A percentile compares a stretch with the other conserved stretches of the same genome.
Conservation (phyloP, 2,113 vertebrate genomes). For the Daphoenositta chrysoptera region DNA sequence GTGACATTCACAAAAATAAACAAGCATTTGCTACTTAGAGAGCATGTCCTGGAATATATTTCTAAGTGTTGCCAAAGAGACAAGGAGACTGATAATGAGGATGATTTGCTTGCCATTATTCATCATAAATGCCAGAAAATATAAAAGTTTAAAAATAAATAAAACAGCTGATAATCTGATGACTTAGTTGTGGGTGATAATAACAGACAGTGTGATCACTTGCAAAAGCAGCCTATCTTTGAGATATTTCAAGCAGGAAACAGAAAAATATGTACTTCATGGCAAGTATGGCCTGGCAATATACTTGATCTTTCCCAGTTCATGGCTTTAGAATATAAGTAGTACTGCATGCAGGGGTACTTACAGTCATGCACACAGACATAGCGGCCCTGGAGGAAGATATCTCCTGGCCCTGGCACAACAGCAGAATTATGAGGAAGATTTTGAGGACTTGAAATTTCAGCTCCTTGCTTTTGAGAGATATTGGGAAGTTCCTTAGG, state of each 20-base stretch:
- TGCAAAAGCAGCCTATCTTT: not conserved
- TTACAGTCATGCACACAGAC: not conserved
- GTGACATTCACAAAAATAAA: constrained; percentile 1
- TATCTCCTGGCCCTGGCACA: not conserved
- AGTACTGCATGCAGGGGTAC: rapidly evolving
- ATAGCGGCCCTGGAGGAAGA: not conserved
- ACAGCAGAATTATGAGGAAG: not conserved
- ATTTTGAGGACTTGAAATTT: not conserved
- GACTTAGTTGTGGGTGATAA: not conserved
- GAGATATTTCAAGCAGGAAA: not conserved
- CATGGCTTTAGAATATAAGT: not conserved
- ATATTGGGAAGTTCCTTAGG: not conserved
- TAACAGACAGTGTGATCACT: not conserved
- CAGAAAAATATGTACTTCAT: not conserved
- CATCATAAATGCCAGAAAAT: not conserved
- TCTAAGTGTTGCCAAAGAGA: not conserved
- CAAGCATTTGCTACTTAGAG: not conserved
- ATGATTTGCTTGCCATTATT: not conserved
- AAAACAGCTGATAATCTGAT: not conserved
- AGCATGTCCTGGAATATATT: not conserved
- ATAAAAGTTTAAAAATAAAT: not conserved
- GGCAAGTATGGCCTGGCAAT: not conserved
- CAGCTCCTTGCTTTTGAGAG: not conserved
- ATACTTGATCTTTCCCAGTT: not conserved
- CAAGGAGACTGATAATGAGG: not conserved